These are phyloP conservation scores for Dasypolia templi DNA, from an alignment of 2,888 invertebrate genomes.

Conservation along the genomic window DNA sequence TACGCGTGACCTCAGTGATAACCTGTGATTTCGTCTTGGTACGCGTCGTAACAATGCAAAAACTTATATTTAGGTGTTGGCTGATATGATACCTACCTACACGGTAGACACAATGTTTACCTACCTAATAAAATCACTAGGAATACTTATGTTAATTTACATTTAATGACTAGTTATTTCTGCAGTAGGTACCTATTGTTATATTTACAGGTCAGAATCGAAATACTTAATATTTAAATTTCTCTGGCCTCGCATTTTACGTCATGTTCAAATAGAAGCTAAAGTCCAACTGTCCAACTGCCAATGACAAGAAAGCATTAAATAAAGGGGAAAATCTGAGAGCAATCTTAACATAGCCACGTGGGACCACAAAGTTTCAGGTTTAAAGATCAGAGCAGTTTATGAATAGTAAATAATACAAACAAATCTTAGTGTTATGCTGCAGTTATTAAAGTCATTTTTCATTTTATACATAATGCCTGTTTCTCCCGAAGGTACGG, in stretches of 20 bases:
- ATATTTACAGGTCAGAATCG: conserved; percentile 10
- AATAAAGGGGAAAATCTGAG: conserved; percentile 14
- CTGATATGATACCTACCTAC: conserved; percentile 10
- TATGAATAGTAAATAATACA: conserved; percentile 46
- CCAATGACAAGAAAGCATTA: not conserved
- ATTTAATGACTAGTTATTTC: conserved; percentile 17
- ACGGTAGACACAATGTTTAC: not conserved
- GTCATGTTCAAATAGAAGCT: conserved; percentile 13
- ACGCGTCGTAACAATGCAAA: conserved; percentile 47
- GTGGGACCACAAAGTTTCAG: conserved; percentile 35
- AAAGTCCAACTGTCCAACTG: not conserved
- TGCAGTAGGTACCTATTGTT: conserved; percentile 4
- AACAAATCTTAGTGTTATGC: conserved; percentile 30
- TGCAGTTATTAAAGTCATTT: conserved; percentile 37
- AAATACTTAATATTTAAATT: conserved; percentile 25
- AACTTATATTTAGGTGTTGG: conserved; percentile 48
- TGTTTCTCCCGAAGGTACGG: not conserved
- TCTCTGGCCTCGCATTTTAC: not conserved
- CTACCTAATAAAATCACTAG: conserved; percentile 2
- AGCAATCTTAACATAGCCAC: conserved; percentile 15
- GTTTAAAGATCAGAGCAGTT: conserved; percentile 44
- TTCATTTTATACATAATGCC: conserved; percentile 10
- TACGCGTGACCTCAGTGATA: conserved; percentile 61
- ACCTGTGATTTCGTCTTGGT: conserved; percentile 51
- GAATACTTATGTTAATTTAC: conserved; percentile 43